These are phyloP conservation scores for Mechanitis messenoides DNA, from an alignment of 2,888 invertebrate species.

Conservation along the genomic window DNA sequence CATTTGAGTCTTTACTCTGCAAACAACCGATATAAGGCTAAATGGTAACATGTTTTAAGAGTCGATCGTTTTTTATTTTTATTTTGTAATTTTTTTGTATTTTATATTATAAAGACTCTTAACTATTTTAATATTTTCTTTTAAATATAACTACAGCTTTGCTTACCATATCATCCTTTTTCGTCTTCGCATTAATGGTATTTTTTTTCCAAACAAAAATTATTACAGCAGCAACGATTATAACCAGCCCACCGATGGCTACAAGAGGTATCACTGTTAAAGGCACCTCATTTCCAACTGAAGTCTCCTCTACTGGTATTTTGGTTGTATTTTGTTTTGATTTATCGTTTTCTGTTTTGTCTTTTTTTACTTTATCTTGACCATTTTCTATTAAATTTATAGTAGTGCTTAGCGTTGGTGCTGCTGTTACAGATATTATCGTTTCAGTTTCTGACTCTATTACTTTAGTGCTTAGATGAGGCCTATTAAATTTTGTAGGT, in stretches of 20 bases:
- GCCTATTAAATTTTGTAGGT: slow-evolving; percentile 43
- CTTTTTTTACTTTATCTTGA: slow-evolving; percentile 44
- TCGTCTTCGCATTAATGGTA: slow-evolving; percentile 77
- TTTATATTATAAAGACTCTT: too few species aligned
- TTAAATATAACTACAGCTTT: not conserved
- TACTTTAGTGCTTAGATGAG: slow-evolving; percentile 48
- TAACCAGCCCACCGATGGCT: slow-evolving; percentile 81
- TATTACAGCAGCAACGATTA: slow-evolving; percentile 80
- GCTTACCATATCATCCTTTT: slow-evolving; percentile 85
- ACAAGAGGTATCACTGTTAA: slow-evolving; percentile 82
- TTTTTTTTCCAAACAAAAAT: slow-evolving; percentile 84
- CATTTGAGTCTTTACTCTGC: slow-evolving; percentile 83
- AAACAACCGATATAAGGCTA: slow-evolving; percentile 41
- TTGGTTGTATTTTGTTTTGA: slow-evolving; percentile 42
- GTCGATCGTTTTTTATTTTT: too few species aligned
- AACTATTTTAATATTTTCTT: too few species aligned
- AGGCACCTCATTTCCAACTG: slow-evolving; percentile 69
- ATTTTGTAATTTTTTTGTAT: too few species aligned
- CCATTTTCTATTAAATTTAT: slow-evolving; percentile 40
- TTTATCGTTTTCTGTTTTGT: slow-evolving; percentile 37
- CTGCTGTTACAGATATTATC: slow-evolving; percentile 57
- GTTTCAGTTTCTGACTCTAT: slow-evolving; percentile 43
- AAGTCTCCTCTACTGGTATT: slow-evolving; percentile 54
- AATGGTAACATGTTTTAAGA: not conserved
- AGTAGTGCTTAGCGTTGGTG: slow-evolving; percentile 41